Conservation (phyloP, 1,140 invertebrate genomes). For the Yoshiicerus persimilis region DNA sequence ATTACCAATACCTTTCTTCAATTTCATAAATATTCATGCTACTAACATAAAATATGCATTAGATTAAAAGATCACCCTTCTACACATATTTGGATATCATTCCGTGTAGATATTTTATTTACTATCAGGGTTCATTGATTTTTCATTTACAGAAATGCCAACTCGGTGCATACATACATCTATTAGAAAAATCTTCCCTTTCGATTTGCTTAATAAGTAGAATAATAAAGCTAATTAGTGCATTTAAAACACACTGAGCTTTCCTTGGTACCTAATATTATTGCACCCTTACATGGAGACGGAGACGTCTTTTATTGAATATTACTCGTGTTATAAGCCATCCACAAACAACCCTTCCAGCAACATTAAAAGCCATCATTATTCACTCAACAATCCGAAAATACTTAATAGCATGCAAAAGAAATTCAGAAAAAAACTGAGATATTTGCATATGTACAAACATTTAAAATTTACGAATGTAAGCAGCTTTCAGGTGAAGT, state of each 20-base stretch:
- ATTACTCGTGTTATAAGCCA: too few species aligned
- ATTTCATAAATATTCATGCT: not conserved
- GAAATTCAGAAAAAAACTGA: not conserved
- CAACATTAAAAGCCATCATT: not conserved
- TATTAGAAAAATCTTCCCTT: too few species aligned
- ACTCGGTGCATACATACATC: too few species aligned
- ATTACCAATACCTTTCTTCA: not conserved
- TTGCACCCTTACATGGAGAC: too few species aligned
- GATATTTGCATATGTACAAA: not conserved
- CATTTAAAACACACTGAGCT: not conserved
- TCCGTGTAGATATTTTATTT: not conserved
- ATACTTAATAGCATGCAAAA: not conserved
- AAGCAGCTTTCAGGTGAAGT: not conserved
- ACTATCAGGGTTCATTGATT: not conserved
- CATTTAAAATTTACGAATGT: not conserved
- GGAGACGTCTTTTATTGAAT: too few species aligned
- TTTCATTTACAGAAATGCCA: not conserved
- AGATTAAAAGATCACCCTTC: not conserved
- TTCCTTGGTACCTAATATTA: too few species aligned
- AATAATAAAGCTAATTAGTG: not conserved
- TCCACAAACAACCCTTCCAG: not conserved
- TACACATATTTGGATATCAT: not conserved
- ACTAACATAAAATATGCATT: not conserved
- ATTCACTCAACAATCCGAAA: not conserved
- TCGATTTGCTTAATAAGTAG: too few species aligned